Percentiles rank a stretch among this genome's conserved stretches.
Evolutionary conservation across 2,113 vertebrate genomes (phyloP).

Genomic region (Phodopus roborovskii): DNA sequence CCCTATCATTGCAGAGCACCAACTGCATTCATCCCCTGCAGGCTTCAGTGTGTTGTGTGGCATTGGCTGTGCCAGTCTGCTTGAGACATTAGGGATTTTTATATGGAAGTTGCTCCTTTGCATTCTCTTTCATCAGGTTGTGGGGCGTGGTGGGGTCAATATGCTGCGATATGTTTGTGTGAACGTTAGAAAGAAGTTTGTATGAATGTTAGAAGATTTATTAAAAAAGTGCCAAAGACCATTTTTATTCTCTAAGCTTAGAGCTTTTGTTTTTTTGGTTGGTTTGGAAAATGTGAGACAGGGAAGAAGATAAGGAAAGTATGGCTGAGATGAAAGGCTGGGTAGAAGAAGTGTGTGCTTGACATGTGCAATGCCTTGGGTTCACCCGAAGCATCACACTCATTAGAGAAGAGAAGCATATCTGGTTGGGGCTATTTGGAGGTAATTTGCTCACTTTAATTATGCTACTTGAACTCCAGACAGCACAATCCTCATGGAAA

Average conservation of each 20-base stretch:
- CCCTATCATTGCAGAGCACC: conserved; percentile 29
- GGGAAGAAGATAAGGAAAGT: not conserved
- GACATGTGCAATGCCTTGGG: not conserved
- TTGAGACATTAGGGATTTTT: conserved; percentile 60
- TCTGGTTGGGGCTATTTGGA: not conserved
- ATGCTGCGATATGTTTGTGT: conserved; percentile 60
- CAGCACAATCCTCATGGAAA: not conserved
- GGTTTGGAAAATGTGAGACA: conserved; percentile 19
- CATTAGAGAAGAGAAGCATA: not conserved
- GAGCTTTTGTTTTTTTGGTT: conserved; percentile 60
- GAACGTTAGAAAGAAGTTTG: conserved; percentile 64
- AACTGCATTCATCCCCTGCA: not conserved
- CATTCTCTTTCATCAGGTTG: conserved; percentile 47
- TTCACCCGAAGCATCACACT: not conserved
- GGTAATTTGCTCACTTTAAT: conserved; percentile 41
- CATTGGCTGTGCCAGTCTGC: not conserved
- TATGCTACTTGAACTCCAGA: not conserved
- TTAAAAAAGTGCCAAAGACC: conserved; percentile 77
- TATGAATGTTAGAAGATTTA: conserved; percentile 66
- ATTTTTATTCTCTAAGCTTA: conserved; percentile 67
- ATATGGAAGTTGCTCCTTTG: conserved; percentile 60
- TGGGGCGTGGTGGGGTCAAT: not conserved
- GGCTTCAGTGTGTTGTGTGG: not conserved
- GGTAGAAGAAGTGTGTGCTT: not conserved
- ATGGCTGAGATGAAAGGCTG: not conserved